phyloP scores from a whole-genome alignment of 2,113 vertebrate species.

The Scartelaos histophorus region DNA sequence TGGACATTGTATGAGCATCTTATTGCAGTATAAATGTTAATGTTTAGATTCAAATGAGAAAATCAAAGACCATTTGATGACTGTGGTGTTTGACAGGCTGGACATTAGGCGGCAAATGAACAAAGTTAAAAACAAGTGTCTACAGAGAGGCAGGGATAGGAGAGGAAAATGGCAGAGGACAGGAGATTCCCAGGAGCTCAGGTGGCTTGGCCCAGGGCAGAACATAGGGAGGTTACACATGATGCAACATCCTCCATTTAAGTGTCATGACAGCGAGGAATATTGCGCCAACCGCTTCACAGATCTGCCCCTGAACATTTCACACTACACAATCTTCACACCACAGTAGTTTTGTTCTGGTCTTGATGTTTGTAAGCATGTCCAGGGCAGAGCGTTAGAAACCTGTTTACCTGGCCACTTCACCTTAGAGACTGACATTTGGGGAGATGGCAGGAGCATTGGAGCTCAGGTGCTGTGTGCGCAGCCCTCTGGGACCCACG shows the following conservation, averaged over 20 bases:
- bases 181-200: conserved; percentile 63
- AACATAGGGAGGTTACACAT: conserved; percentile 57
- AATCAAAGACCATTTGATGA: background rate
- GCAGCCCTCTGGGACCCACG: conserved; percentile 50
- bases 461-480: conserved; percentile 72
- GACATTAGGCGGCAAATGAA: background rate
- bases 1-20: conserved; percentile 3
- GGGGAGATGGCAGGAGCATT: conserved; percentile 66
- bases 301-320: conserved; percentile 33
- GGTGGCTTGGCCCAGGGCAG: conserved; percentile 60
- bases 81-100: background rate
- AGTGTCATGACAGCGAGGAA: conserved; percentile 49
- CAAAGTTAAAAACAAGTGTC: conserved; percentile 13
- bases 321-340: background rate
- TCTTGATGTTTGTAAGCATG: conserved; percentile 17
- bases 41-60: background rate
- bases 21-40: background rate
- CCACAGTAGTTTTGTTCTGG: background rate
- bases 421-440: conserved; percentile 78
- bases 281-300: conserved; percentile 15
- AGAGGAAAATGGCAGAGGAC: conserved; percentile 26
- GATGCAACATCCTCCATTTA: conserved; percentile 62
- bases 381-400: conserved; percentile 33
- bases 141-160: background rate
- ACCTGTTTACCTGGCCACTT: conserved; percentile 79